Evolutionary conservation across 2,797 vertebrate species (phyloP).

Genomic region (Erethizon dorsatum): DNA sequence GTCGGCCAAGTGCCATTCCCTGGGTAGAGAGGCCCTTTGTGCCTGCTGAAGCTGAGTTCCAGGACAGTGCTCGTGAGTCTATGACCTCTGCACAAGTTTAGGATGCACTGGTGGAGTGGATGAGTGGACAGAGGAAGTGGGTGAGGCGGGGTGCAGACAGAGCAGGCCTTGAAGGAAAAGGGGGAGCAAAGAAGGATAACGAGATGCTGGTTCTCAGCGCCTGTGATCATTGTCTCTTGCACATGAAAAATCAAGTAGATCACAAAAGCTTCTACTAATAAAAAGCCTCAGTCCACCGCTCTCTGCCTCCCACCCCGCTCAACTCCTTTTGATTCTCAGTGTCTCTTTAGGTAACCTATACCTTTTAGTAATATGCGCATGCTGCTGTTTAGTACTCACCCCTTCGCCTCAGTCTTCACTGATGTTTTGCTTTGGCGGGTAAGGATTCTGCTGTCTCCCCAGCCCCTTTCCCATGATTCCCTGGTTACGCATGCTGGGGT

Average conservation of each 20-base stretch:
- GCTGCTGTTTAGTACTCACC: background rate
- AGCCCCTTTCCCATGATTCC: background rate
- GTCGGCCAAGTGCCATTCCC: background rate
- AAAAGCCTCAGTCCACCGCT: background rate
- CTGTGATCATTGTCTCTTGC: background rate
- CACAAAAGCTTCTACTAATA: background rate
- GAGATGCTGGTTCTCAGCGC: background rate
- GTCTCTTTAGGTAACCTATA: background rate
- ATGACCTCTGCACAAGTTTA: background rate
- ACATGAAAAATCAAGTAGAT: background rate
- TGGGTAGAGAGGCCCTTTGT: background rate
- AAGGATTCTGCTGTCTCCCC: background rate
- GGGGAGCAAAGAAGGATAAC: background rate
- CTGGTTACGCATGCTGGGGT: background rate
- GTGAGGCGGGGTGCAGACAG: background rate
- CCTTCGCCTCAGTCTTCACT: fast-evolving
- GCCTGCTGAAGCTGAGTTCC: background rate
- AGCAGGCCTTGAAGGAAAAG: background rate
- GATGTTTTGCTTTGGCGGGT: background rate
- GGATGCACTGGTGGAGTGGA: background rate
- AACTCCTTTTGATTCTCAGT: background rate
- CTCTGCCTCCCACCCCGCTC: too few species aligned
- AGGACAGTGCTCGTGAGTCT: background rate
- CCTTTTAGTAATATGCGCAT: fast-evolving
- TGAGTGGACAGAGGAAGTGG: background rate